phyloP scores from a whole-genome alignment of 2,113 vertebrate species.

The Riparia riparia region DNA sequence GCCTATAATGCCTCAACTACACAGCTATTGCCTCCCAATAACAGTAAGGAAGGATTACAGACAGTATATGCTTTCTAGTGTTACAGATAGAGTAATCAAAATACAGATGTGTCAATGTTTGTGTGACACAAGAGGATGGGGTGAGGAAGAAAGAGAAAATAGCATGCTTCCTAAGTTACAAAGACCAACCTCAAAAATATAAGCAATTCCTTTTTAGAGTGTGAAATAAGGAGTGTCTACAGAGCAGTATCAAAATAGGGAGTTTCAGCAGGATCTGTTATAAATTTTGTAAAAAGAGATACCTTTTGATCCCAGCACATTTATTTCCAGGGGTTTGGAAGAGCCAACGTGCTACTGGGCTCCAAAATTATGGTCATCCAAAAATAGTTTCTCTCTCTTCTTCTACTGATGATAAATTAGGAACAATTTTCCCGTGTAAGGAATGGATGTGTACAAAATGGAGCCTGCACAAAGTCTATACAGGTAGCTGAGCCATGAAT shows the following conservation, averaged over 20 bases:
- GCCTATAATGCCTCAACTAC: neutral
- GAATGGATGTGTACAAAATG: neutral
- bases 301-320: neutral
- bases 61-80: neutral
- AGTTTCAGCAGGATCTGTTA: neutral
- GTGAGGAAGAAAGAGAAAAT: neutral
- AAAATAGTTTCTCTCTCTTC: neutral
- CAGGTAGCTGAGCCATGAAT: neutral
- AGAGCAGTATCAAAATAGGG: neutral
- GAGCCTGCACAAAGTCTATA: neutral
- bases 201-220: neutral
- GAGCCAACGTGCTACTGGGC: neutral
- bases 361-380: neutral
- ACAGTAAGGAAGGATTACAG: neutral
- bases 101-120: neutral
- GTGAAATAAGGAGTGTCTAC: neutral
- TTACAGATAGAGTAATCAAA: neutral
- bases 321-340: neutral
- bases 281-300: neutral
- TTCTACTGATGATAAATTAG: neutral
- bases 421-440: neutral
- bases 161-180: neutral
- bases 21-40: neutral
- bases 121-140: neutral
- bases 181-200: neutral